Evolutionary conservation across 2,113 vertebrate species (phyloP), one percentile per base, ranked within the genome.

Genomic region (Chloebia gouldiae): DNA sequence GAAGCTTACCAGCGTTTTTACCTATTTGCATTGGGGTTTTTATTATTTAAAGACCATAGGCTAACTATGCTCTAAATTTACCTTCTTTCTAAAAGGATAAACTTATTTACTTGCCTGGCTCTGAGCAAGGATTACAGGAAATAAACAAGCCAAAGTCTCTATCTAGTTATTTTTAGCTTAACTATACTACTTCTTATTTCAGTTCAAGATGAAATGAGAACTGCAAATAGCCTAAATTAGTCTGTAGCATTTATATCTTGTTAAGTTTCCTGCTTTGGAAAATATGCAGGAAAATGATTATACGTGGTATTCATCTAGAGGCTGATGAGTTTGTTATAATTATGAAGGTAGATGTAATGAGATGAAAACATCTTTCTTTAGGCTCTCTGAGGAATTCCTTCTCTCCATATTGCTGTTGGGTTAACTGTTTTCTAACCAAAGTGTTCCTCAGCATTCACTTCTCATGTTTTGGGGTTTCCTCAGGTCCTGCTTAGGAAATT

Each of bases 281-380:
- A 98, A 98, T 97, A 98, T 95, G 96, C 97, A 98, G 97, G 97
- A 97, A 98, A 98, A 96, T 98, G 97, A 98, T 98, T 98, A 97
- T 98, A 97, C 11, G 86, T 98, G 97, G 97, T 97, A 96, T 97
- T 98, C 97, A 98, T 98, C 97, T 97, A 88, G 65, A 96, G 96
- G 90, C 96, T 98, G 98, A 98, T 98, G 98, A 98, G 97, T 98
- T 97, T 98, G 96, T 98, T 97, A 85, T 98, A 98, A 98, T 98
- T 98, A 98, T 79, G 97, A 97, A 98, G 97, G 97, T 98, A 98
- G 97, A 97, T 96, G 96, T 98, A 98, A 98, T 98, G 98, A 98
- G 98, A 98, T 96, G 97, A 98, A 98, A 98, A 98, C 97, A 98
- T 97, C 97, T 97, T 96, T 98, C 97, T 96, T 92, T 24, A 96